Percentiles rank a stretch among this genome's conserved stretches.
Evolutionary conservation across 2,888 invertebrate species (phyloP).

Genomic region (Drosophila birchii): DNA sequence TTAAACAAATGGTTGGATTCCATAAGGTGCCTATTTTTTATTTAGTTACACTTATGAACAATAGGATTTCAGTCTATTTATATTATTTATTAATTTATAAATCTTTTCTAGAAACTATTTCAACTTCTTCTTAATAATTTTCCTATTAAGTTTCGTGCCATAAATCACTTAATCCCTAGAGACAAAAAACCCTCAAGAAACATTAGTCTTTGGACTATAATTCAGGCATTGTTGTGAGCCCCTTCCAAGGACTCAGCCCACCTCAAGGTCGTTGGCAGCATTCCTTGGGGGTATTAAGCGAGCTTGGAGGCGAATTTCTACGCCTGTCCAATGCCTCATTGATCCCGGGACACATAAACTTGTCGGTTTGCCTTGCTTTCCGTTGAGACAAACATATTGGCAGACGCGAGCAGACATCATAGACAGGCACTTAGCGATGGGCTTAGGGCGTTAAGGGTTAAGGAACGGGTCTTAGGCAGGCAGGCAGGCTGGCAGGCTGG

Average conservation of each 20-base stretch:
- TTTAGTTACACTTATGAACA: neutral
- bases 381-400: conserved; percentile 63
- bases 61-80: neutral
- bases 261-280: conserved; percentile 23
- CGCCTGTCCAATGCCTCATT: conserved; percentile 57
- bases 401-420: conserved; percentile 40
- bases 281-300: conserved; percentile 20
- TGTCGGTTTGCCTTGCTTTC: conserved; percentile 55
- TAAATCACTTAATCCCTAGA: neutral
- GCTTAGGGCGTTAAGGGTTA: conserved; percentile 10
- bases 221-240: neutral
- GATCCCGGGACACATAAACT: conserved; percentile 64
- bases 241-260: neutral
- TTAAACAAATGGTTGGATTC: neutral
- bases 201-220: conserved; percentile 2
- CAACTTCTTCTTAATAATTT: neutral
- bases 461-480: conserved; percentile 5
- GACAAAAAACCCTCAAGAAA: neutral
- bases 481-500: neutral
- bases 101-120: neutral
- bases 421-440: conserved; percentile 34
- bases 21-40: neutral
- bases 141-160: neutral
- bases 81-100: neutral
- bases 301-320: conserved; percentile 31